phyloP scores from a whole-genome alignment of 2,797 vertebrate genomes.

The Scolopax rusticola region DNA sequence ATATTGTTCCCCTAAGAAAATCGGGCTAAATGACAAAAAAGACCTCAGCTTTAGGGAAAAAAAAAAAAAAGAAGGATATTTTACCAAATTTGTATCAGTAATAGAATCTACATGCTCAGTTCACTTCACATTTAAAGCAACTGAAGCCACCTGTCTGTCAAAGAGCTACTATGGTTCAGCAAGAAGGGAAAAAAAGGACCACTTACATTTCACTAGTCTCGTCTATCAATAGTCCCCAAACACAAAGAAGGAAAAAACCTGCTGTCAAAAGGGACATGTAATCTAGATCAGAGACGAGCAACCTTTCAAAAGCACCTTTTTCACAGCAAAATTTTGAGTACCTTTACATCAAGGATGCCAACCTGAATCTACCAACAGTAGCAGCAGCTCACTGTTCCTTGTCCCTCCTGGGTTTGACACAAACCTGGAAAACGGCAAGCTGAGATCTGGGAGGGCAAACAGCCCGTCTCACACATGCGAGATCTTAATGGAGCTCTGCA shows the following conservation, averaged over 20 bases:
- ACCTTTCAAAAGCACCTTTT: background rate
- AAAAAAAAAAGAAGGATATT: background rate
- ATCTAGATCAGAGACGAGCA: background rate
- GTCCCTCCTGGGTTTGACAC: background rate
- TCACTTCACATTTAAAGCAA: background rate
- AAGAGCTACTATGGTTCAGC: background rate
- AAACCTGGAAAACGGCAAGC: accelerated
- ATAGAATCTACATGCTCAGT: background rate
- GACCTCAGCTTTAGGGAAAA: background rate
- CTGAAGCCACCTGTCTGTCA: background rate
- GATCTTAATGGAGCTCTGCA: background rate
- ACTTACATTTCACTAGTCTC: background rate
- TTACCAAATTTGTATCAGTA: background rate
- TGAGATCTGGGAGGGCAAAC: background rate
- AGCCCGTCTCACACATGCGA: background rate
- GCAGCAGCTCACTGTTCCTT: background rate
- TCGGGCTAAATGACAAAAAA: background rate
- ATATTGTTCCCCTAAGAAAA: background rate
- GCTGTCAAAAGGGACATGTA: background rate
- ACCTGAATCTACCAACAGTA: background rate
- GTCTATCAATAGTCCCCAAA: background rate
- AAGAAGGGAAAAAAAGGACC: background rate
- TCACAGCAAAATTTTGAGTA: background rate
- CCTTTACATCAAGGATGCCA: background rate
- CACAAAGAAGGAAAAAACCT: background rate